These are phyloP conservation scores for Ornithoptera priamus DNA, from an alignment of 2,888 invertebrate genomes.

Conservation along the genomic window DNA sequence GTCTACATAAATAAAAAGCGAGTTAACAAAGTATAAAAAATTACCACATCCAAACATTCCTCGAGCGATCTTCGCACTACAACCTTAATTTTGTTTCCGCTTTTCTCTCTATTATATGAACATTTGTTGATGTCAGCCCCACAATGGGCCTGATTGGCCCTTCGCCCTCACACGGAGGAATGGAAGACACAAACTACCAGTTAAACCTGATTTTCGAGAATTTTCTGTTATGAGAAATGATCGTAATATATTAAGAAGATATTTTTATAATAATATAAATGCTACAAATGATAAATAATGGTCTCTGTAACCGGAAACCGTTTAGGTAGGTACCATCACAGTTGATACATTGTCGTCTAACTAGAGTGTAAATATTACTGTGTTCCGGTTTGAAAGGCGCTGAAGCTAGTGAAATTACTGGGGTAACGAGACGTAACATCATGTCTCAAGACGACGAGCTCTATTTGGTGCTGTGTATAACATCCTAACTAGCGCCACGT, in stretches of 20 bases:
- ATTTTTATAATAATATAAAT: neutral
- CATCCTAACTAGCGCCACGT: no score
- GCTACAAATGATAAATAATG: neutral
- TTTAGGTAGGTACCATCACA: no score
- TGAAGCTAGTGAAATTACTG: no score
- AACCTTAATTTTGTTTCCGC: conserved; percentile 36
- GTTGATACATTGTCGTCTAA: no score
- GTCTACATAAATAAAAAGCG: neutral
- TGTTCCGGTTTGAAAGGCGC: no score
- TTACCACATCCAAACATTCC: conserved; percentile 42
- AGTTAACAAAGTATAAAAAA: neutral
- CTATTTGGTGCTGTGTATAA: no score
- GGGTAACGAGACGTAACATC: no score
- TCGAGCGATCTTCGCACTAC: conserved; percentile 34
- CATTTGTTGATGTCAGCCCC: conserved; percentile 59
- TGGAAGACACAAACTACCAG: conserved; percentile 15
- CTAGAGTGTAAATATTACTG: no score
- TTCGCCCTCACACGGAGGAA: conserved; percentile 18
- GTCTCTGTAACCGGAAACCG: neutral
- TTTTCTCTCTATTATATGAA: conserved; percentile 56
- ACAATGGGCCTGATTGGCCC: conserved; percentile 66
- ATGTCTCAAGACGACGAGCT: no score
- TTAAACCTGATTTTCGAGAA: conserved; percentile 20
- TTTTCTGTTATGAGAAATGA: neutral
- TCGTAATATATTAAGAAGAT: neutral